Conservation (phyloP, 2,888 invertebrate species). For the Pseudanteris insignis region DNA sequence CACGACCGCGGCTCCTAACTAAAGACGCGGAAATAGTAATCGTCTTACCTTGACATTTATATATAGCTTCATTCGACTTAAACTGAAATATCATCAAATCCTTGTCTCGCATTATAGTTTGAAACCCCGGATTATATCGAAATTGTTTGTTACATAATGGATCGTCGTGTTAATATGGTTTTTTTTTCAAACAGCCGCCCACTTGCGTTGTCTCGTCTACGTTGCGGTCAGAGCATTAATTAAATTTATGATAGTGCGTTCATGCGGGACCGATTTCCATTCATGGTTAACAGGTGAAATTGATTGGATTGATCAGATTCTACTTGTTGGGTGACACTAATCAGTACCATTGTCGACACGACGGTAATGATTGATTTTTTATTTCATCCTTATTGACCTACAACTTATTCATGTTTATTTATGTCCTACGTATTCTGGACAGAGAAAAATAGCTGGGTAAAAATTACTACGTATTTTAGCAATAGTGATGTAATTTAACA, state of each 20-base stretch:
- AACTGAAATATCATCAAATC: slow-evolving; percentile 16
- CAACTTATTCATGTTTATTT: no score
- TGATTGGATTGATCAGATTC: slow-evolving; percentile 9
- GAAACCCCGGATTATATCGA: slow-evolving; percentile 12
- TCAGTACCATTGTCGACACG: no score
- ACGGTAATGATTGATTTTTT: no score
- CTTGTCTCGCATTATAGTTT: slow-evolving; percentile 11
- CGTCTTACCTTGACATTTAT: slow-evolving; percentile 38
- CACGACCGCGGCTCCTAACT: slow-evolving; percentile 23
- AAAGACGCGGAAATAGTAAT: slow-evolving; percentile 36
- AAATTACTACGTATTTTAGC: no score
- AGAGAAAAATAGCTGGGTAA: no score
- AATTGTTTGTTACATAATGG: slow-evolving; percentile 24
- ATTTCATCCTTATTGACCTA: no score
- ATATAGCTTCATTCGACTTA: slow-evolving; percentile 26
- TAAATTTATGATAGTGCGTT: slow-evolving; percentile 14
- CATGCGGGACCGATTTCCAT: slow-evolving; percentile 8
- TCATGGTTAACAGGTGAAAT: slow-evolving; percentile 12
- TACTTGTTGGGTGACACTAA: no score
- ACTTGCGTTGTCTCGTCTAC: no score
- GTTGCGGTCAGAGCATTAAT: slow-evolving; percentile 19
- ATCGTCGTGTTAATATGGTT: slow-evolving; percentile 13
- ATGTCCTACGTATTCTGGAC: no score
- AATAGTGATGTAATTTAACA: no score
- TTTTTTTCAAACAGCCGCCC: slow-evolving; percentile 25